Evolutionary conservation across 2,113 vertebrate species (phyloP), one percentile per base, ranked within the genome.

Genomic region (Peromyscus polionotus): DNA sequence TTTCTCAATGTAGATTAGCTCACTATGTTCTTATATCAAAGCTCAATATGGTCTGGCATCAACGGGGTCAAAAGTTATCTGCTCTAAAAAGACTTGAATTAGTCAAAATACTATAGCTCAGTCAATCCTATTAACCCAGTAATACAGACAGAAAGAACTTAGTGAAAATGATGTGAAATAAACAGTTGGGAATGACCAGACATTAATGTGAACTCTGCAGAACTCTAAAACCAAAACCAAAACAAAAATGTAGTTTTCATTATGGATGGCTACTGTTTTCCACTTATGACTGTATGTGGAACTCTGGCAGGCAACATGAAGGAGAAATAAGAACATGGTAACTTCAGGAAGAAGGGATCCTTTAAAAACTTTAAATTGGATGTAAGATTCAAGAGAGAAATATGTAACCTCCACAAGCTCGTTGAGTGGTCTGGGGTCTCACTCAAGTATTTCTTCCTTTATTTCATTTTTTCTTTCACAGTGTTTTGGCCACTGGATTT

Each of bases 211-310:
- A 94, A 39, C 17, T 67, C 90, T n/a, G 93, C 28, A 88, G 54
- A 86, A 77, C 93, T 96, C 88, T 72, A 92, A 95, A 95, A 86
- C 65, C 31, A 86, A 73, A 28, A 61, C 57, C 19, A 8, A 92
- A 96, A 88, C 19, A 10, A 95, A 97, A 88, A 45, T 48, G 67
- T 85, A 54, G 54, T 54, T 54, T 54, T 54, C 54, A 54, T 87
- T 91, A 84, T 72, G 28, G 48, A 76, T 92, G 13, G 59, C 39
- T 72, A 57, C 45, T 96, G 36, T 45, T 86, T 88, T 61, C 76
- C 33, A 28, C 79, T 36, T 33, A 75, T 92, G n/a, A 81, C 39
- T 20, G 0, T 19, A 22, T 76, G 57, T 14, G 24, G 20, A 85
- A 65, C 45, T 94, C 51, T 54, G 72, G 51, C 3, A 76, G 57